Evolutionary conservation across 2,888 invertebrate species (phyloP), one percentile per base, ranked within the genome.

Genomic region (Xanthia icteritia): DNA sequence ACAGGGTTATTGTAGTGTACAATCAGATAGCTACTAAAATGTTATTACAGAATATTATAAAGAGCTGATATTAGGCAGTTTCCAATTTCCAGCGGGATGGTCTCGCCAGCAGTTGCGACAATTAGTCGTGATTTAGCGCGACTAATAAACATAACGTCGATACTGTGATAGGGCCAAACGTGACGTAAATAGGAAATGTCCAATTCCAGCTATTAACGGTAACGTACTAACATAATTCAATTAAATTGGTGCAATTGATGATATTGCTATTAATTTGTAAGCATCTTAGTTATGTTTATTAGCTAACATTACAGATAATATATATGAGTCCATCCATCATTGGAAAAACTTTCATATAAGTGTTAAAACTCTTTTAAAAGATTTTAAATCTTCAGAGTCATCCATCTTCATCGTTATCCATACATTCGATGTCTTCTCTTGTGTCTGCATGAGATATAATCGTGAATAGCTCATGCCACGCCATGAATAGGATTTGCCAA

Each of bases 101-200:
- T 64, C 56, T 68, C 71, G 73, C 86, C 89, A 89, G 79, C 86
- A 79, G 86, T 75, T 85, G 86, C 83, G 88, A 91, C 90, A 90
- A 91, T 92, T 91, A 90, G 84, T 76, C 89, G 88, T 93, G 92
- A 93, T 93, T 93, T 93, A 93, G 90, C 78, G 69, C 79, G 36
- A 78, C 90, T 89, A 92, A 92, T 92, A 92, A 91, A 90, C 91
- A 90, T 85, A 89, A 89, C 83, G 82, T 81, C 88, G 77, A 84
- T 82, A 76, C 65, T 68, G 68, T 73, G 86, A 90, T 91, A 89
- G 84, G 63, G 76, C 82, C 78, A 79, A 82, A 89, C 93, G 93
- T 93, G 93, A 92, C 89, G 73, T 81, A 89, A 90, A 91, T 92
- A 79, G 86, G 81, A 88, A 92, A 85, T 80, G 84, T 85, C 84